phyloP scores from a whole-genome alignment of 2,797 vertebrate species.

The Cyprinodon diabolis region DNA sequence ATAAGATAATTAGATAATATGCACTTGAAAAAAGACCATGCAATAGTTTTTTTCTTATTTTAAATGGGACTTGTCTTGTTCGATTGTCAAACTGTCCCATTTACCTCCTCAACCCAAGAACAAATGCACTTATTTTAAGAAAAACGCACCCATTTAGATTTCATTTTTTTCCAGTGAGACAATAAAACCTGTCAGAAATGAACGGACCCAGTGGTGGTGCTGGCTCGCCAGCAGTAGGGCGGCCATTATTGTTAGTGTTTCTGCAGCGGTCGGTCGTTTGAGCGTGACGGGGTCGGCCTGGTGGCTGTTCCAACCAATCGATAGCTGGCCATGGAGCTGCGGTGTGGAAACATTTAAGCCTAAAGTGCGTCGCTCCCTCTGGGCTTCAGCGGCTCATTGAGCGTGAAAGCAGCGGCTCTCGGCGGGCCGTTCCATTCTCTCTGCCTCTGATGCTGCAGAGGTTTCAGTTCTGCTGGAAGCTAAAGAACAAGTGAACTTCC shows the following conservation, averaged over 20 bases:
- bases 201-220: not conserved
- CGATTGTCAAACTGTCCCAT: too few relatives aligned
- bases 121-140: too few relatives aligned
- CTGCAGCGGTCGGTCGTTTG: slow-evolving; percentile 30
- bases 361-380: slow-evolving; percentile 12
- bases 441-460: not conserved
- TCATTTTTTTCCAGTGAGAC: too few relatives aligned
- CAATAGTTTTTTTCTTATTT: too few relatives aligned
- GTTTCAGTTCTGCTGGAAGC: not conserved
- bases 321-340: slow-evolving; percentile 32
- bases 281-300: slow-evolving; percentile 23
- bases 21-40: too few relatives aligned
- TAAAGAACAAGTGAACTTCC: not conserved
- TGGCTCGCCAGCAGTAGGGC: slow-evolving; percentile 1
- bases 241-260: slow-evolving; percentile 60
- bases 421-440: not conserved
- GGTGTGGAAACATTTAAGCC: slow-evolving; percentile 8
- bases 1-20: too few relatives aligned
- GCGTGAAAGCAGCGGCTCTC: slow-evolving; percentile 21
- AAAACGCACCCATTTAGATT: too few relatives aligned
- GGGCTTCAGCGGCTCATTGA: slow-evolving; percentile 24
- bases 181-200: not conserved
- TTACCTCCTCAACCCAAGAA: too few relatives aligned
- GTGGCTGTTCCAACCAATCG: slow-evolving; percentile 33
- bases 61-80: too few relatives aligned